phyloP scores from a whole-genome alignment of 2,888 invertebrate genomes.

The Hydropsyche betteni region DNA sequence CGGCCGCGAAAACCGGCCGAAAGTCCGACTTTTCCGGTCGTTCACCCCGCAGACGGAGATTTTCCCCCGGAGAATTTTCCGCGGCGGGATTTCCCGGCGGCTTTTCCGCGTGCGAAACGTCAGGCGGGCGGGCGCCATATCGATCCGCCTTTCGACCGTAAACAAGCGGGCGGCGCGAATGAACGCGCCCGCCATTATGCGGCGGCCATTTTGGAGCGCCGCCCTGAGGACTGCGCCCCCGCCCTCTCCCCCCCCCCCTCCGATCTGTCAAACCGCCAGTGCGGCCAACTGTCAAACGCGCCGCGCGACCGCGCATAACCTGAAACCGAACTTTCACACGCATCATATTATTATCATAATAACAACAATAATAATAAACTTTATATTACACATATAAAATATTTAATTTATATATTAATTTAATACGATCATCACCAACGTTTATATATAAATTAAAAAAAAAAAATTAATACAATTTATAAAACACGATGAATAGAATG shows the following conservation, averaged over 20 bases:
- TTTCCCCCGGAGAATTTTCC: not conserved
- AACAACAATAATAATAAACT: not conserved
- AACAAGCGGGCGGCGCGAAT: constrained; percentile 27
- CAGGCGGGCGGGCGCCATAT: constrained; percentile 2
- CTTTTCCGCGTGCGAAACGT: not conserved
- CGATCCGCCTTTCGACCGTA: constrained; percentile 29
- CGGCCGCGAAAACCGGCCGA: too few relatives aligned
- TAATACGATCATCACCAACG: too few relatives aligned
- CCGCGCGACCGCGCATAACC: not conserved
- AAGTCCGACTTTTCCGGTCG: not conserved
- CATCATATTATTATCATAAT: constrained; percentile 4
- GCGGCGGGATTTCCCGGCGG: not conserved
- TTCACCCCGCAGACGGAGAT: not conserved
- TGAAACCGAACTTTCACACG: not conserved
- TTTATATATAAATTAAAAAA: not conserved
- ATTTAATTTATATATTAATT: too few relatives aligned
- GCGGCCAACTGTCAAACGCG: constrained; percentile 18
- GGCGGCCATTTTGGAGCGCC: constrained; percentile 64
- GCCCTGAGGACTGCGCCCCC: constrained; percentile 42
- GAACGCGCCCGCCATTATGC: constrained; percentile 63
- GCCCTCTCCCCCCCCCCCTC: not conserved
- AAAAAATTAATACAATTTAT: not conserved
- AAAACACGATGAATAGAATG: constrained; percentile 56
- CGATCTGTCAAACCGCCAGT: constrained; percentile 8
- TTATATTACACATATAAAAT: not conserved